A percentile compares a stretch with the other conserved stretches of the same genome.
These are phyloP conservation scores for Steinernema feltiae DNA, from an alignment of 1,140 invertebrate species.

Conservation along the genomic window DNA sequence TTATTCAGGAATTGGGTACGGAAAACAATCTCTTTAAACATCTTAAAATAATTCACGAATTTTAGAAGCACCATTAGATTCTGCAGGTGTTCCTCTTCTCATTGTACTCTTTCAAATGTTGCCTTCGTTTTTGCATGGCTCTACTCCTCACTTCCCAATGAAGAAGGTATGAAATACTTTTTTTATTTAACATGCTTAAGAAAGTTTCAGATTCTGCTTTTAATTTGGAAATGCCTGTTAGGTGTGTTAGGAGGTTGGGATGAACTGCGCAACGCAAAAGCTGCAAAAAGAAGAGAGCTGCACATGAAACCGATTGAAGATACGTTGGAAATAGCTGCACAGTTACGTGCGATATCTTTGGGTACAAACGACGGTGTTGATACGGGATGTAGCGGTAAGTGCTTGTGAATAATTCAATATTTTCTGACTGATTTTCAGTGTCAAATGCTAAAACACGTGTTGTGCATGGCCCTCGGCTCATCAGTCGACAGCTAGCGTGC, in stretches of 20 bases:
- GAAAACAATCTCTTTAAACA: too few relatives aligned
- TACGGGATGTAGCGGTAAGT: background rate
- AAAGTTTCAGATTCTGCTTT: conserved; percentile 36
- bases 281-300: conserved; percentile 26
- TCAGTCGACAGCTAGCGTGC: conserved; percentile 15
- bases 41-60: too few relatives aligned
- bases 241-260: conserved; percentile 48
- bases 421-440: conserved; percentile 17
- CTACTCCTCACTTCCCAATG: conserved; percentile 51
- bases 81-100: conserved; percentile 37
- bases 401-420: background rate
- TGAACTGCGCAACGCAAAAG: conserved; percentile 32
- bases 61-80: conserved; percentile 52
- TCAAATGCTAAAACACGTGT: conserved; percentile 10
- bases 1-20: conserved; percentile 48
- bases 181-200: conserved; percentile 14
- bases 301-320: conserved; percentile 47
- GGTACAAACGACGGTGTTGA: background rate
- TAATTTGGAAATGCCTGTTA: conserved; percentile 53
- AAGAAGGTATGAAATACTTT: conserved; percentile 44
- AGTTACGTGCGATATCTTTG: conserved; percentile 35
- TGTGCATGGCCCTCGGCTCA: conserved; percentile 1
- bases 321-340: conserved; percentile 44
- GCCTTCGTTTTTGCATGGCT: conserved; percentile 51
- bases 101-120: conserved; percentile 53